phyloP scores from a whole-genome alignment of 2,113 vertebrate genomes.

The Ovis canadensis region DNA sequence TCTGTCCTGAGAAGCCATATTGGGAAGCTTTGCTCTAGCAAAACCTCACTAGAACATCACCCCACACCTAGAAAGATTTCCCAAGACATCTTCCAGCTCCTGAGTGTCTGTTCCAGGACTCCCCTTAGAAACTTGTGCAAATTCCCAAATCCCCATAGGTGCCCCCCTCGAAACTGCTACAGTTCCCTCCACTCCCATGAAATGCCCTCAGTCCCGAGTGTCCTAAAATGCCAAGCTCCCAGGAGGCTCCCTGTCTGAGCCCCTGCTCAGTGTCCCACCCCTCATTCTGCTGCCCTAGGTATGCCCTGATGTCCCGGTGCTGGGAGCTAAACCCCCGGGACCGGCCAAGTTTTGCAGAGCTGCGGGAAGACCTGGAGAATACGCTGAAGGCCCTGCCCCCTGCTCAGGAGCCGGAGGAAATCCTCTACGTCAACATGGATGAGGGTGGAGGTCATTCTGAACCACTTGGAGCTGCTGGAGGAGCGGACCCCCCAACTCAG shows the following conservation, averaged over 20 bases:
- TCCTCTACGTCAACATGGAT: constrained; percentile 95
- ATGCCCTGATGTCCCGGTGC: constrained; percentile 89
- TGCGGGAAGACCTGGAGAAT: constrained; percentile 87
- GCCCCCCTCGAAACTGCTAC: background rate
- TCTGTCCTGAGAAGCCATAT: background rate
- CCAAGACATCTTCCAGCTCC: background rate
- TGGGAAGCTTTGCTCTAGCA: background rate
- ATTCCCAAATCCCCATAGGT: background rate
- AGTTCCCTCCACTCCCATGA: background rate
- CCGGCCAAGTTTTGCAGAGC: constrained; percentile 84
- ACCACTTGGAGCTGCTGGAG: constrained; percentile 80
- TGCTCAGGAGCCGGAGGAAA: constrained; percentile 87
- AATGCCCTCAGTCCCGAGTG: background rate
- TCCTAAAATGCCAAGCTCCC: background rate
- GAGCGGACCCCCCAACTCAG: constrained; percentile 61
- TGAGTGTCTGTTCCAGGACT: background rate
- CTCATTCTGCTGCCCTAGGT: constrained; percentile 75
- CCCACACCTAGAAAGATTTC: background rate
- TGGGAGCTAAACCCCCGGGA: constrained; percentile 92
- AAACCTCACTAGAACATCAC: background rate
- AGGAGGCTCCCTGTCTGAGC: background rate
- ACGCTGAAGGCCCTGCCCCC: constrained; percentile 87
- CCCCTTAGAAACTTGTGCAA: background rate
- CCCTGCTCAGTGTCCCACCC: background rate
- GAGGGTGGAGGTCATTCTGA: constrained; percentile 78